These are phyloP conservation scores for Petroica traversi DNA, from an alignment of 2,113 vertebrate species.

Conservation along the genomic window DNA sequence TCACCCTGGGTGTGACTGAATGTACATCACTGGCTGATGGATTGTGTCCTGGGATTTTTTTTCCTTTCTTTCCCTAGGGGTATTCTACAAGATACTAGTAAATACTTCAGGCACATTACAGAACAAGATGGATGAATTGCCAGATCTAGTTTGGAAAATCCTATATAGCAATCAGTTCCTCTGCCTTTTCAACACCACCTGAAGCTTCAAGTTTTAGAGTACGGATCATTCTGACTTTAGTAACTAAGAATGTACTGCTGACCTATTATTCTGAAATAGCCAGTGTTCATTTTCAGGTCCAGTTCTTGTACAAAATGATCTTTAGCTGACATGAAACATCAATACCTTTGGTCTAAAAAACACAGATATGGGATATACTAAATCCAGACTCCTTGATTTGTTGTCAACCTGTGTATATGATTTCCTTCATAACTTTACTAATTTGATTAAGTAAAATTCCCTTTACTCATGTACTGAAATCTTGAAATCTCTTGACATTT, in stretches of 20 bases:
- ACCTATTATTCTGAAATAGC: neutral
- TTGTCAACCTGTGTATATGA: fast-evolving
- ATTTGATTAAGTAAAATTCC: neutral
- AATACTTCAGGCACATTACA: neutral
- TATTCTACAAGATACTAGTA: neutral
- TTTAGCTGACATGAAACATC: neutral
- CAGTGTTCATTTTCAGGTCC: neutral
- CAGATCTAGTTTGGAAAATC: neutral
- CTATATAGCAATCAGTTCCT: neutral
- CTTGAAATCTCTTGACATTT: neutral
- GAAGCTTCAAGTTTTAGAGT: neutral
- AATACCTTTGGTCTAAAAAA: neutral
- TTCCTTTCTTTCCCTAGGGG: neutral
- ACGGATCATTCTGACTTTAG: neutral
- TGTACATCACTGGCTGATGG: neutral
- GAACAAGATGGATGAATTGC: conserved; percentile 2
- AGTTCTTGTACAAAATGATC: neutral
- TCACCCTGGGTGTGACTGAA: neutral
- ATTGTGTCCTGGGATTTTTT: neutral
- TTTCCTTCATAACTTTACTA: neutral
- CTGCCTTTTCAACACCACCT: neutral
- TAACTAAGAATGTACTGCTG: neutral
- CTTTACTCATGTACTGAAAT: neutral
- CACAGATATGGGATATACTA: neutral
- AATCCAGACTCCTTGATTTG: neutral